Evolutionary conservation across 2,113 vertebrate genomes (phyloP), one percentile per base, ranked within the genome.

Genomic region (Cottus gobio): DNA sequence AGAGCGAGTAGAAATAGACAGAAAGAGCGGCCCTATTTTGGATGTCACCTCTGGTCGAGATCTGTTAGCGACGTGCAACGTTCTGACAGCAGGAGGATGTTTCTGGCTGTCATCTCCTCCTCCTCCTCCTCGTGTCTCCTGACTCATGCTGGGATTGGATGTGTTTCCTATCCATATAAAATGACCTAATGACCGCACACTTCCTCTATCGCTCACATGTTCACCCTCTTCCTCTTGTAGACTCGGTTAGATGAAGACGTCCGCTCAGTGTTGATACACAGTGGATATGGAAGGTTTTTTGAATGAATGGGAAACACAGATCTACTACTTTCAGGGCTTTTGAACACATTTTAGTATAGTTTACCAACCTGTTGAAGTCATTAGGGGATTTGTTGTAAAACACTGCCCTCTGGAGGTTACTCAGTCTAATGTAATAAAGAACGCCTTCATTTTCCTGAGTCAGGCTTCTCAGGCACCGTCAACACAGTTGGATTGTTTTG

Each of bases 71-170:
- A 50, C 52, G 67, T 75, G 66, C 63, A 74, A 44, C 24, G 7
- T 30, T 83, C 82, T 84, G 84, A 66, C 83, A 92, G 81, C 74
- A 63, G 69, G 81, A 88, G 69, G 90, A 83, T 83, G 71, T 87
- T 81, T 83, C 80, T 78, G 64, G 78, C 71, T 68, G 60, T 79
- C 70, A 64, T 44, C 52, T 69, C 65, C 31, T 70, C 48, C 44
- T 36, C 36, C 30, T 78, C 44, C 54, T 54, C 57, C 69, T 72
- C 58, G 74, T 66, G 58, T 63, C 52, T 82, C 75, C 60, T 72
- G 30, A 65, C 57, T 71, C 58, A 71, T 68, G 75, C 61, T 84
- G 65, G 67, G 81, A 83, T 81, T 83, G 71, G 77, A 87, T 61
- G 77, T 84, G 82, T 81, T 87, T 84, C 73, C 84, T 88, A 78